Evolutionary conservation across 2,113 vertebrate genomes (phyloP), one percentile per base, ranked within the genome.

Genomic region (Thalassoma bifasciatum): DNA sequence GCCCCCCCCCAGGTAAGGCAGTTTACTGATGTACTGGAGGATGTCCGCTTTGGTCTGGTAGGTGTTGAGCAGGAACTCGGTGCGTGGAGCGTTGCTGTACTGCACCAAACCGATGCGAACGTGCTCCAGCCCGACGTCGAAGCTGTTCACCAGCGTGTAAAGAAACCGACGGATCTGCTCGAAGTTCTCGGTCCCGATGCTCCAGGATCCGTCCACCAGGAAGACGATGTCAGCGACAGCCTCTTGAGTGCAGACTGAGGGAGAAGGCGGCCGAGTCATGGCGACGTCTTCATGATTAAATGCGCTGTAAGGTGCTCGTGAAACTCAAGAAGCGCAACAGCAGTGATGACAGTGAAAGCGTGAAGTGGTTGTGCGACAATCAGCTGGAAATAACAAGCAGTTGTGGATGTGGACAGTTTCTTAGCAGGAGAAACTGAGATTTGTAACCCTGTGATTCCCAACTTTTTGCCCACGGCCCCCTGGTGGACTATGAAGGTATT

Each of bases 161-260:
- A 98, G 94, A 93, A 98, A 98, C 83, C 89, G 92, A 47, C 91
- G 95, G 74, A 98, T 66, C 22, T 95, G 94, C 84, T 95, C 90
- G 80, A 98, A 98, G 88, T 95, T 96, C 23, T 94, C 89, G 3
- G 87, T 73, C 49, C 96, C 96, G 85, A 95, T 86, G 91, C 93
- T 97, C 95, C 95, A 95, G 36, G 96, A 97, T 44, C 95, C 94
- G 89, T 98, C 96, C 79, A 98, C 96, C 95, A 98, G 90, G 94
- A 98, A 97, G 88, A 98, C 93, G 91, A 98, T 94, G 94, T 98
- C 96, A 11, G 96, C 97, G 58, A 95, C 91, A 0, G 93, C 93
- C 92, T 94, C 84, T 67, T 92, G 94, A 85, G 85, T 95, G 93
- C 93, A 95, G 89, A 95, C 97, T 98, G 94, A 88, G 92, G 93